Evolutionary conservation across 2,888 invertebrate genomes (phyloP).

Genomic region (Abscondita cerata): DNA sequence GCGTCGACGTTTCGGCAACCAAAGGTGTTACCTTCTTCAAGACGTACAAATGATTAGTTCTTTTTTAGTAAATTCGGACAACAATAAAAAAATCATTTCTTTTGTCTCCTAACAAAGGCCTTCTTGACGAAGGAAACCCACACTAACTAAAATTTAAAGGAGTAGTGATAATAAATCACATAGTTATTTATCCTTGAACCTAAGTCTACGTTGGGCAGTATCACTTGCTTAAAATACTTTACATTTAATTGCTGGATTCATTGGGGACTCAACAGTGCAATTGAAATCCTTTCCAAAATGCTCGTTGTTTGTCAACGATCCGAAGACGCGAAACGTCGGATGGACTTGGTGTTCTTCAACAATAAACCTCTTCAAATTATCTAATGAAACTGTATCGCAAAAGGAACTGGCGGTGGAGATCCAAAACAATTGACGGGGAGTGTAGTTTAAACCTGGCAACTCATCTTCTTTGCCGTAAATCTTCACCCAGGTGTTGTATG

Average conservation of each 20-base stretch:
- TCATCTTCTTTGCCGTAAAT: slow-evolving; percentile 50
- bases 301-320: slow-evolving; percentile 65
- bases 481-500: slow-evolving; percentile 52
- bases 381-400: slow-evolving; percentile 60
- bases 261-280: slow-evolving; percentile 64
- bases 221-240: slow-evolving; percentile 41
- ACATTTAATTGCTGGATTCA: slow-evolving; percentile 70
- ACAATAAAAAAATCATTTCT: no score
- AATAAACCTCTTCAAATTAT: slow-evolving; percentile 52
- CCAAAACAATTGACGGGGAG: slow-evolving; percentile 64
- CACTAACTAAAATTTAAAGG: no score
- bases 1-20: no score
- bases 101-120: no score
- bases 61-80: no score
- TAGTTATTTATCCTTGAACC: no score
- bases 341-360: slow-evolving; percentile 58
- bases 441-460: slow-evolving; percentile 53
- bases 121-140: no score
- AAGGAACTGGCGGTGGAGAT: slow-evolving; percentile 67
- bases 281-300: slow-evolving; percentile 68
- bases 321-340: slow-evolving; percentile 64
- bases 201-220: no score
- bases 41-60: no score
- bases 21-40: no score
- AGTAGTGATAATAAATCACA: no score